A percentile compares a stretch with the other conserved stretches of the same genome.
Conservation (phyloP, 2,888 invertebrate species). For the Meiosimyza platycephala region DNA sequence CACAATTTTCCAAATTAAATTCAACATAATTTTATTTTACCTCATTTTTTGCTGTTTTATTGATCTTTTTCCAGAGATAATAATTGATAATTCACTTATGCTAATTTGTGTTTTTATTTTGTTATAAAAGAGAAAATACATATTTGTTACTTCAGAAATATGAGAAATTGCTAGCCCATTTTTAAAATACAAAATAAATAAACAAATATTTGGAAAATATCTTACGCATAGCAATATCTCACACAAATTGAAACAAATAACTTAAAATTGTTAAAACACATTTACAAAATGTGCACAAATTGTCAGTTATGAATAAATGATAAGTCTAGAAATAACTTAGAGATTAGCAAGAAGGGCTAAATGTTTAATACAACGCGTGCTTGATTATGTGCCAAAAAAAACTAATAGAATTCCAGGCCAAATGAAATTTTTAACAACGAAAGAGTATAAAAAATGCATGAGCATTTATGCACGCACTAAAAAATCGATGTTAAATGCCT, state of each 20-base stretch:
- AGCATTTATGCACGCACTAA: not conserved
- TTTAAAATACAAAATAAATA: not conserved
- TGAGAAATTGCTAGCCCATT: conserved; percentile 13
- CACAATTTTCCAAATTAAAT: not conserved
- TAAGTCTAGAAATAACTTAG: not conserved
- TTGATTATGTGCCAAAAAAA: conserved; percentile 20
- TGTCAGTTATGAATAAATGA: not conserved
- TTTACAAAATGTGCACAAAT: conserved; percentile 25
- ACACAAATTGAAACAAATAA: conserved; percentile 5
- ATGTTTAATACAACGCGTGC: conserved; percentile 7
- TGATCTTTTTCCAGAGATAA: conserved; percentile 16
- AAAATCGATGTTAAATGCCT: not conserved
- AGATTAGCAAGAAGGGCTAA: conserved; percentile 2
- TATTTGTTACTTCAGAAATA: not conserved
- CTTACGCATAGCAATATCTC: conserved; percentile 12
- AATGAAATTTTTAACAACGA: conserved; percentile 3
- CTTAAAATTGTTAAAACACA: conserved; percentile 15
- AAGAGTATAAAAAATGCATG: not conserved
- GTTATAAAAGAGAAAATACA: not conserved
- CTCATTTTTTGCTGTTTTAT: conserved; percentile 15
- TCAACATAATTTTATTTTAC: not conserved
- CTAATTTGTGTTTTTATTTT: conserved; percentile 2
- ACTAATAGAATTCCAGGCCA: conserved; percentile 8
- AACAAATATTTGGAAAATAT: conserved; percentile 2
- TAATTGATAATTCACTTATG: not conserved